Percentiles rank a stretch among this genome's conserved stretches.
Conservation (phyloP, 2,113 vertebrate genomes). For the Pandion haliaetus region DNA sequence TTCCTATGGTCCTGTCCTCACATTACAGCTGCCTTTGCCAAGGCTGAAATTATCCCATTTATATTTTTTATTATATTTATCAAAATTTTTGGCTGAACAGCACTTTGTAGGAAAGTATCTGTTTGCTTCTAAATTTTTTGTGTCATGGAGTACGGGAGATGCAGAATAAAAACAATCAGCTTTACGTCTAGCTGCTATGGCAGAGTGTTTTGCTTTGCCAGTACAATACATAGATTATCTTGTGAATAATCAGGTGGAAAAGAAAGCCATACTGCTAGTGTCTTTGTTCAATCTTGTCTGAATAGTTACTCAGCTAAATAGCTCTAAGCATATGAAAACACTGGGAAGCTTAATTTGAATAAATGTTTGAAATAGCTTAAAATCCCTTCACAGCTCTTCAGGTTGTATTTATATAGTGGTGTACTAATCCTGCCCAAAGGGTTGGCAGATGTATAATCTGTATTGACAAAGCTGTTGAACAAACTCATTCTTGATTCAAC, state of each 20-base stretch:
- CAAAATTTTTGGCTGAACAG: background rate
- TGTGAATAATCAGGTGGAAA: background rate
- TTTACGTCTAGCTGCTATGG: background rate
- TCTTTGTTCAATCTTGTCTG: background rate
- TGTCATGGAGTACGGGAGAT: background rate
- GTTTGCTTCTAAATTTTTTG: background rate
- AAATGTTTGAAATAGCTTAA: background rate
- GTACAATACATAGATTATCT: background rate
- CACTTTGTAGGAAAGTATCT: background rate
- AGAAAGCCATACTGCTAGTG: background rate
- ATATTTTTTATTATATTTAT: background rate
- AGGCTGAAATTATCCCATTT: background rate
- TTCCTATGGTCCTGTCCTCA: background rate
- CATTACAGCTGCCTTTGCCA: background rate
- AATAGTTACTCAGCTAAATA: background rate
- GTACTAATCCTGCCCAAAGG: background rate
- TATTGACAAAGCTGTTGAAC: background rate
- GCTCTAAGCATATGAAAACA: background rate
- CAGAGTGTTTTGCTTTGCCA: background rate
- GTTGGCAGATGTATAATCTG: background rate
- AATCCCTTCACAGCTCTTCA: background rate
- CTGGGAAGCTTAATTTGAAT: slow-evolving; percentile 7
- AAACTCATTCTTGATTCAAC: background rate
- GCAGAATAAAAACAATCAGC: background rate
- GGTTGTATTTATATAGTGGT: background rate